These are phyloP conservation scores for Ophiodon elongatus DNA, from an alignment of 2,113 vertebrate genomes.

Conservation along the genomic window DNA sequence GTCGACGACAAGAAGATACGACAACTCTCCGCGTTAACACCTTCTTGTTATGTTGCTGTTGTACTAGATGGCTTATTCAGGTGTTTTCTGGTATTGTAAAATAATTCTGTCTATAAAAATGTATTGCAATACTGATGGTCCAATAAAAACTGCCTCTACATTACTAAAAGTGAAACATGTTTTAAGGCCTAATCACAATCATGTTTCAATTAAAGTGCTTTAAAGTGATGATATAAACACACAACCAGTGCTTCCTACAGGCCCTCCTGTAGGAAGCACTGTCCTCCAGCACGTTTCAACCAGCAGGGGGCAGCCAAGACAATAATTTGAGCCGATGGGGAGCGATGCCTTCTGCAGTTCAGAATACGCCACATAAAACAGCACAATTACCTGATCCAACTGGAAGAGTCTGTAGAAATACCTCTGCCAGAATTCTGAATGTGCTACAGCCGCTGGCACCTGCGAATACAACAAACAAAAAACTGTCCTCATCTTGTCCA, in stretches of 20 bases:
- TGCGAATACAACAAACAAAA: constrained; percentile 59
- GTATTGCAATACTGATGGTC: background rate
- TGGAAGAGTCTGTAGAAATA: constrained; percentile 98
- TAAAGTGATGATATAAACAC: background rate
- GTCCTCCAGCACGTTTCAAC: background rate
- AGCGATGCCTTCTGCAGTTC: background rate
- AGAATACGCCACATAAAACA: background rate
- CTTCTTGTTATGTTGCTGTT: background rate
- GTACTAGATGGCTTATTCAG: background rate
- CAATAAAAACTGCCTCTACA: background rate
- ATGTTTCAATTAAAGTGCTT: background rate
- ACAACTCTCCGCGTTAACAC: background rate
- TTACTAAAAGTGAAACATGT: background rate
- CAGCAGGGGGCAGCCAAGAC: constrained; percentile 68
- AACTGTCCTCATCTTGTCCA: background rate
- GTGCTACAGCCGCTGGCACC: constrained; percentile 96
- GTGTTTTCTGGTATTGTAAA: background rate
- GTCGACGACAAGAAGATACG: background rate
- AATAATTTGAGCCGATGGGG: background rate
- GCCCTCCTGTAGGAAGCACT: too few species aligned
- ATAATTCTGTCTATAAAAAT: background rate
- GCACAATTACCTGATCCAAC: constrained; percentile 90
- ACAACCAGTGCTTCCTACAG: background rate
- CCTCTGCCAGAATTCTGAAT: constrained; percentile 96
- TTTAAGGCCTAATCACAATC: background rate